A percentile compares a stretch with the other conserved stretches of the same genome.
These are phyloP conservation scores for Beaufortia kweichowensis DNA, from an alignment of 2,113 vertebrate genomes.

Conservation along the genomic window DNA sequence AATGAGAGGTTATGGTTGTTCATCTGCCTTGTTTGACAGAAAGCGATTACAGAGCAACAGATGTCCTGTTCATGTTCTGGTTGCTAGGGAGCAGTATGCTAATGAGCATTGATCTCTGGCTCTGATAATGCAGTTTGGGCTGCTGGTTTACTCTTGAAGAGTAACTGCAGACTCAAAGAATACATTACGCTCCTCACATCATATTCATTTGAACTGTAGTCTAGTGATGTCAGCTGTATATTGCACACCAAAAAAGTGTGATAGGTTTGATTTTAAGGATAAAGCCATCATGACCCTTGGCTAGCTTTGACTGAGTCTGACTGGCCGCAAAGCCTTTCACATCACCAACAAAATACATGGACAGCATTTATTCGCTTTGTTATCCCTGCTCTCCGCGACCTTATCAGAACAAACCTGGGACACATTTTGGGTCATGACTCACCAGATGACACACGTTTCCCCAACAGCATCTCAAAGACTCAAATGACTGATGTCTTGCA, in stretches of 20 bases:
- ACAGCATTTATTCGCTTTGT: too few relatives aligned
- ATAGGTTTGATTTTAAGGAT: too few relatives aligned
- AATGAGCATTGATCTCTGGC: conserved; percentile 65
- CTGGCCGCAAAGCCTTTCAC: too few relatives aligned
- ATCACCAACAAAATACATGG: too few relatives aligned
- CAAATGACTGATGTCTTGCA: background rate
- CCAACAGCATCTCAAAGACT: too few relatives aligned
- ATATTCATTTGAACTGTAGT: background rate
- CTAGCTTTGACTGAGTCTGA: too few relatives aligned
- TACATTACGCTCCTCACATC: background rate
- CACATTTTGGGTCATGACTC: background rate
- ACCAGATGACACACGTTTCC: too few relatives aligned
- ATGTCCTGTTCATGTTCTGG: conserved; percentile 50
- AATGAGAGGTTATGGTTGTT: conserved; percentile 19
- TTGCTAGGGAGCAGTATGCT: conserved; percentile 74
- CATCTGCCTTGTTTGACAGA: conserved; percentile 26
- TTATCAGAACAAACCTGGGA: too few relatives aligned
- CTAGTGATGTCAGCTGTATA: background rate
- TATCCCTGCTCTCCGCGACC: too few relatives aligned
- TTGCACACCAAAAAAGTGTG: background rate
- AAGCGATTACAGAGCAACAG: conserved; percentile 29
- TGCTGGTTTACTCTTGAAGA: background rate
- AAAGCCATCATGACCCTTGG: too few relatives aligned
- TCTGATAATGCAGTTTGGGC: conserved; percentile 55
- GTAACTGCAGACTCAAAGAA: conserved; percentile 12